Percentiles rank a stretch among this genome's conserved stretches.
Conservation (phyloP, 64 coral and sea anemone species). For the Montipora capricornis region DNA sequence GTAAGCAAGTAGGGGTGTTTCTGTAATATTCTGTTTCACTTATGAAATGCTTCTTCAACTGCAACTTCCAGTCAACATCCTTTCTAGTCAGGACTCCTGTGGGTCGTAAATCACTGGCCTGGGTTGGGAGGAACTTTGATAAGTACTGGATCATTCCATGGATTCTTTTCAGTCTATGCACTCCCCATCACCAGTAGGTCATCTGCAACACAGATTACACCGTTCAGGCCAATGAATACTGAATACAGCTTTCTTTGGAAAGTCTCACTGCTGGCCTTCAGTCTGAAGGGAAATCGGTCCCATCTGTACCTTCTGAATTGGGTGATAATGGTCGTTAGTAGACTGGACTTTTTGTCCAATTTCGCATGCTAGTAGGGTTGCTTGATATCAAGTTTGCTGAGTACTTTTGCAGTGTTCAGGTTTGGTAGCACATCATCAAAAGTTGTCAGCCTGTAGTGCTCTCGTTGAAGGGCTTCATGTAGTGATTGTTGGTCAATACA, state of each 20-base stretch:
- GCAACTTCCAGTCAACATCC: not conserved
- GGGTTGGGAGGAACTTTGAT: not conserved
- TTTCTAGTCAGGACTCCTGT: not conserved
- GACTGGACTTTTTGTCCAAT: not conserved
- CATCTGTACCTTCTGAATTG: not conserved
- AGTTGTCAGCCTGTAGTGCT: not conserved
- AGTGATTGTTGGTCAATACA: not conserved
- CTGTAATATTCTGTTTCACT: not conserved
- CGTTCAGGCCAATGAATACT: not conserved
- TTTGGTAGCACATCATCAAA: not conserved
- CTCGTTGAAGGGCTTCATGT: not conserved
- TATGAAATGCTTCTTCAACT: not conserved
- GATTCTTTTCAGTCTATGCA: conserved; percentile 2
- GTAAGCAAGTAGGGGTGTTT: not conserved
- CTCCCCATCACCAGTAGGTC: conserved; percentile 11
- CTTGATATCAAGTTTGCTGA: not conserved
- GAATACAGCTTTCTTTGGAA: not conserved
- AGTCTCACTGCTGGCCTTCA: conserved; percentile 28
- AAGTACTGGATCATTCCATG: conserved; percentile 13
- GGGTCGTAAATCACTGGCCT: not conserved
- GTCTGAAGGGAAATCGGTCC: not conserved
- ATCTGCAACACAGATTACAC: conserved; percentile 12
- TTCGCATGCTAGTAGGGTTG: not conserved
- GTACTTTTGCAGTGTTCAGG: not conserved
- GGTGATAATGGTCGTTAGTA: not conserved